Evolutionary conservation across 2,113 vertebrate genomes (phyloP).

Genomic region (Cardinalis cardinalis): DNA sequence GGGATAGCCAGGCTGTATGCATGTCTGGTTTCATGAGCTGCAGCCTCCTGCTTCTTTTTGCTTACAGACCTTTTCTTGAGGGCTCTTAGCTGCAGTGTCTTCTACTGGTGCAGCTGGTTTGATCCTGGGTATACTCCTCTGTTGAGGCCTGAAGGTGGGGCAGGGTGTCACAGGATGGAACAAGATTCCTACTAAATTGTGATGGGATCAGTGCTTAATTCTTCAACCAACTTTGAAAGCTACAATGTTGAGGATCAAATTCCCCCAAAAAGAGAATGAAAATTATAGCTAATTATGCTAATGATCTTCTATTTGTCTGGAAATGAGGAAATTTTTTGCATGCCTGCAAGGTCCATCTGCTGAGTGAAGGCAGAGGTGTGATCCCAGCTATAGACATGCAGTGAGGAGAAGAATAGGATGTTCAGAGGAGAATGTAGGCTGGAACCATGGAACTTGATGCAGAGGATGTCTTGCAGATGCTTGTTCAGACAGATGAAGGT

Average conservation of each 20-base stretch:
- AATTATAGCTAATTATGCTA: not conserved
- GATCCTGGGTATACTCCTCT: not conserved
- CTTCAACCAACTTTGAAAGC: not conserved
- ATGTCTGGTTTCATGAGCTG: not conserved
- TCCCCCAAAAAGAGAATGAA: not conserved
- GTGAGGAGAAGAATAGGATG: not conserved
- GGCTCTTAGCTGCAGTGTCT: not conserved
- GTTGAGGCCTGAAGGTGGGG: not conserved
- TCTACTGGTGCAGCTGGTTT: not conserved
- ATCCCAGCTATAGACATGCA: fast-evolving
- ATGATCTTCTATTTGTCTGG: not conserved
- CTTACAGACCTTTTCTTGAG: not conserved
- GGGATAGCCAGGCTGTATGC: not conserved
- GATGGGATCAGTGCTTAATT: not conserved
- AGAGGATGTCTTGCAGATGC: not conserved
- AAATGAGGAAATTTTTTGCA: not conserved
- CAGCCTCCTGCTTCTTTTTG: not conserved
- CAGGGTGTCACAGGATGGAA: not conserved
- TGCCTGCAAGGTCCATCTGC: not conserved
- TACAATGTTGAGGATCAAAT: not conserved
- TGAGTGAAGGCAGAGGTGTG: not conserved
- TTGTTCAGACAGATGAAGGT: not conserved
- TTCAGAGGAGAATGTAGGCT: not conserved
- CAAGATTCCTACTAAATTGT: not conserved
- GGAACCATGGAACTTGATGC: not conserved